These are phyloP conservation scores for Anguilla japonica DNA, from an alignment of 2,113 vertebrate genomes.

Conservation along the genomic window DNA sequence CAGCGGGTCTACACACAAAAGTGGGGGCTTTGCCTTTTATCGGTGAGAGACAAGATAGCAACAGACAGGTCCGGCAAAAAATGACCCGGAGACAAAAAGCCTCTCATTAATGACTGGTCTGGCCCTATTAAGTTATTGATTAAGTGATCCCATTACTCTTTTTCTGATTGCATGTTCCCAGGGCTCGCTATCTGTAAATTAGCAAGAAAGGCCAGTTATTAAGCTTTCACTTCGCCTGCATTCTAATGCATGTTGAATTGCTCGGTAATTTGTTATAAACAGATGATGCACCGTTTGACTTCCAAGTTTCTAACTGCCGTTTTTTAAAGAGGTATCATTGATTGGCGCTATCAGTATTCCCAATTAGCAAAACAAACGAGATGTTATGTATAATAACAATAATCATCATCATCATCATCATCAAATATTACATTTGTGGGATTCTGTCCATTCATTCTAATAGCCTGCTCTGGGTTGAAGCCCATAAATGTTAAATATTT, in stretches of 20 bases:
- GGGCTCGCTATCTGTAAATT: constrained; percentile 3
- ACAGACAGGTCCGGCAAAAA: background rate
- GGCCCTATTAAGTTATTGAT: background rate
- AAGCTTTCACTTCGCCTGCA: background rate
- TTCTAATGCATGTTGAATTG: background rate
- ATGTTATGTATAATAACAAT: background rate
- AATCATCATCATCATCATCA: no score
- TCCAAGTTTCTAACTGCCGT: background rate
- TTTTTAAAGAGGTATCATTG: background rate
- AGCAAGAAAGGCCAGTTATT: background rate
- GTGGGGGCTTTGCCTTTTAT: background rate
- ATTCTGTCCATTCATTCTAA: no score
- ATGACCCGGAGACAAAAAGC: background rate
- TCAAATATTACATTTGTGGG: no score
- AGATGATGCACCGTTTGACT: background rate
- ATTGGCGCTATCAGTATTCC: background rate
- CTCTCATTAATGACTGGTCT: background rate
- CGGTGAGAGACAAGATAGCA: background rate
- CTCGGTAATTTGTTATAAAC: background rate
- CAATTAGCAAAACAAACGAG: background rate
- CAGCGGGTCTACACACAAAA: background rate
- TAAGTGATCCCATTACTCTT: background rate
- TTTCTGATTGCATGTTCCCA: background rate
- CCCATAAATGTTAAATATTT: background rate
- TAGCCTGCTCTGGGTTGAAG: no score